These are phyloP conservation scores for Cephalopterus ornatus DNA, from an alignment of 2,113 vertebrate species.

Conservation along the genomic window DNA sequence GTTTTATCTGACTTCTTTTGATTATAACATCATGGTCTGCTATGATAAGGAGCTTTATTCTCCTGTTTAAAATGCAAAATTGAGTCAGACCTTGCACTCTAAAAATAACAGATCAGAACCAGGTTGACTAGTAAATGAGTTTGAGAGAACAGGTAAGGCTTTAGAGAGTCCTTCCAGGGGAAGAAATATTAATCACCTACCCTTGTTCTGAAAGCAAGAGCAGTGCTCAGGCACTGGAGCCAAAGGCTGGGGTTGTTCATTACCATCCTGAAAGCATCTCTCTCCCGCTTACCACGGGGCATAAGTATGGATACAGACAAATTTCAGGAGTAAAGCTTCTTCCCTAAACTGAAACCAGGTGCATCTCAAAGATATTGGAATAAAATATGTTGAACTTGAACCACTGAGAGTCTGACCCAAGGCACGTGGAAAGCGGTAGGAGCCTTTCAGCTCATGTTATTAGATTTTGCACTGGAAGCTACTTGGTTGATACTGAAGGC, in stretches of 20 bases:
- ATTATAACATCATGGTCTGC: not conserved
- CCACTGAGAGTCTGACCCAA: not conserved
- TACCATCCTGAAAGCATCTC: not conserved
- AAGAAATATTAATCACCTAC: not conserved
- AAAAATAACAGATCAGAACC: not conserved
- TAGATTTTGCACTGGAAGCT: not conserved
- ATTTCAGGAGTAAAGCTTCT: not conserved
- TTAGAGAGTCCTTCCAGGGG: not conserved
- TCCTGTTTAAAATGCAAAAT: not conserved
- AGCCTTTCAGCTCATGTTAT: not conserved
- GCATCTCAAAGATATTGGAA: not conserved
- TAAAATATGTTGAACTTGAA: not conserved
- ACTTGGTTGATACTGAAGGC: not conserved
- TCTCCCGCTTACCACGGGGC: not conserved
- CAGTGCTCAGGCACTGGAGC: not conserved
- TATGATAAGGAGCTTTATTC: not conserved
- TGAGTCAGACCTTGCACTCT: not conserved
- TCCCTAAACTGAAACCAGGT: not conserved
- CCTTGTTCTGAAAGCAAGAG: not conserved
- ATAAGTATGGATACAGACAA: not conserved
- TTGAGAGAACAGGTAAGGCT: not conserved
- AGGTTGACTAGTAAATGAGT: not conserved
- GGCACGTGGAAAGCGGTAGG: not conserved
- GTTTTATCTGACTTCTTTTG: not conserved
- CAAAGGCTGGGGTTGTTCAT: not conserved